Conservation (phyloP, 2,113 vertebrate species). For the Zosterops hypoxanthus region DNA sequence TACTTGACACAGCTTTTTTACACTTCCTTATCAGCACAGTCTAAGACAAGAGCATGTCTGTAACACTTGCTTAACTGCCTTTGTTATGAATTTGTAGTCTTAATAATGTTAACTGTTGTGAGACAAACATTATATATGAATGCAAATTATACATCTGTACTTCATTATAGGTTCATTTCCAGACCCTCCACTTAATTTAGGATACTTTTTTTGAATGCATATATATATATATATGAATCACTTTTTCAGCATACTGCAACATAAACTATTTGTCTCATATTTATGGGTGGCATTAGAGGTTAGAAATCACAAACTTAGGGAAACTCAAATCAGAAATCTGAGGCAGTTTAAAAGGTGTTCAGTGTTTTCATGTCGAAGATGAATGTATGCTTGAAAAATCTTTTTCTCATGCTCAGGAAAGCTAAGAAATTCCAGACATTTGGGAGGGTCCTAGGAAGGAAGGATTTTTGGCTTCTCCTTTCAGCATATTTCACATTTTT, state of each 20-base stretch:
- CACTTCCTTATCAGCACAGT: neutral
- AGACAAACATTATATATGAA: neutral
- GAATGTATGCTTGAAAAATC: neutral
- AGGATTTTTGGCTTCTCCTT: slow-evolving; percentile 34
- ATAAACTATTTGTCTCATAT: neutral
- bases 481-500: slow-evolving; percentile 63
- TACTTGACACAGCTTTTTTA: neutral
- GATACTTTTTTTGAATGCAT: neutral
- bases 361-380: neutral
- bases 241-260: neutral
- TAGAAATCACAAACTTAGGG: neutral
- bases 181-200: neutral
- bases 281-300: neutral
- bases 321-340: neutral
- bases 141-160: neutral
- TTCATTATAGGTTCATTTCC: neutral
- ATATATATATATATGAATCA: neutral
- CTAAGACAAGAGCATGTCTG: neutral
- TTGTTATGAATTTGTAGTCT: neutral
- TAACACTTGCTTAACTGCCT: neutral
- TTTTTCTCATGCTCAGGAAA: neutral
- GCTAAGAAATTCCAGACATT: slow-evolving; percentile 38
- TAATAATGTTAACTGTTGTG: neutral
- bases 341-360: neutral
- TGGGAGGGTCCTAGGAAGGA: slow-evolving; percentile 25